Conservation (phyloP, 2,797 vertebrate genomes). For the Alca torda region DNA sequence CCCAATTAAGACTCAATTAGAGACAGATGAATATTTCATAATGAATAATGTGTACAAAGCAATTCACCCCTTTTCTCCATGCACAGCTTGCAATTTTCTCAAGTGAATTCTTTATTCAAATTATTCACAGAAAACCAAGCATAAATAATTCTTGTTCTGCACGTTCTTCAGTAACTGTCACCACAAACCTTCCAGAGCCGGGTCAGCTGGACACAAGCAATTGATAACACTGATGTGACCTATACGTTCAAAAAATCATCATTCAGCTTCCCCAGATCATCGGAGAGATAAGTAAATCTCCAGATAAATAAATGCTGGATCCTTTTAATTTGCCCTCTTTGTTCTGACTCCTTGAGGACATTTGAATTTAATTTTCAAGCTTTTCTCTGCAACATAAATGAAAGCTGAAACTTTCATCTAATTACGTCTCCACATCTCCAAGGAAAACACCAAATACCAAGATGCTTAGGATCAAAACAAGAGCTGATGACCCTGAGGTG, state of each 20-base stretch:
- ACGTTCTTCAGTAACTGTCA: neutral
- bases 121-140: constrained; percentile 29
- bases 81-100: constrained; percentile 51
- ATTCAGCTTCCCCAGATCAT: neutral
- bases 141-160: constrained; percentile 8
- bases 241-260: neutral
- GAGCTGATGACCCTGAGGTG: constrained; percentile 47
- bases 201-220: constrained; percentile 3
- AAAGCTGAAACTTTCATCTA: constrained; percentile 55
- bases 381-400: constrained; percentile 35
- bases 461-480: constrained; percentile 45
- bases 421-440: constrained; percentile 28
- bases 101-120: constrained; percentile 53
- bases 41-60: constrained; percentile 42
- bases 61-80: constrained; percentile 47
- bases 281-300: constrained; percentile 26
- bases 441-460: constrained; percentile 30
- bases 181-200: neutral
- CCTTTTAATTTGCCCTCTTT: constrained; percentile 62
- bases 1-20: constrained; percentile 65
- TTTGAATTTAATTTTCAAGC: constrained; percentile 51
- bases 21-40: constrained; percentile 63
- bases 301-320: constrained; percentile 37
- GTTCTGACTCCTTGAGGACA: constrained; percentile 54
- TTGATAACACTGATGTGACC: neutral